These are phyloP conservation scores for Chelonus formosanus DNA, from an alignment of 2,888 invertebrate genomes.

Conservation along the genomic window DNA sequence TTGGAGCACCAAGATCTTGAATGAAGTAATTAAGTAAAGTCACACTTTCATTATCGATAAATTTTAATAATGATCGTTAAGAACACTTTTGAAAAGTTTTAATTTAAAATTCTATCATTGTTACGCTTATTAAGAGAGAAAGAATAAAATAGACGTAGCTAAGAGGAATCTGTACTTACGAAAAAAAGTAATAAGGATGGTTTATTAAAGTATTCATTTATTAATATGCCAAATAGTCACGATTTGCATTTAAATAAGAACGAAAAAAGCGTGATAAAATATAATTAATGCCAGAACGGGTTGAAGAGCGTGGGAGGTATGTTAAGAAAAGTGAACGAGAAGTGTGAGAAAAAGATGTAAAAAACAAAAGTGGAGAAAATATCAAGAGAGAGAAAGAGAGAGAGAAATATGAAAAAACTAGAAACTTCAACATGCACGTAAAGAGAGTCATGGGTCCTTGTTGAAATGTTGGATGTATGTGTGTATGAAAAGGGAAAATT, in stretches of 20 bases:
- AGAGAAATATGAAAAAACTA: constrained; percentile 23
- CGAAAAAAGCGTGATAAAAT: constrained; percentile 57
- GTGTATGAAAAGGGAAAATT: constrained; percentile 9
- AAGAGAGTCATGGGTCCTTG: constrained; percentile 29
- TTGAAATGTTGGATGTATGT: constrained; percentile 12
- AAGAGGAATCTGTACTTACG: not conserved
- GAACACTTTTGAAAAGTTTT: too few species aligned
- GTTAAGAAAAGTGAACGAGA: constrained; percentile 26
- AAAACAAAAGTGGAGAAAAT: constrained; percentile 22
- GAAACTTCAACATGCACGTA: constrained; percentile 11
- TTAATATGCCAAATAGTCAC: constrained; percentile 42
- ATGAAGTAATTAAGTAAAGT: too few species aligned
- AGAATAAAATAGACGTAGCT: constrained; percentile 7
- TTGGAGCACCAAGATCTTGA: too few species aligned
- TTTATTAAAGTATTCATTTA: constrained; percentile 40
- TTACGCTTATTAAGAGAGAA: not conserved
- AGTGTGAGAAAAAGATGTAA: constrained; percentile 14
- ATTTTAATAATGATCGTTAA: too few species aligned
- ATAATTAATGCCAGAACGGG: constrained; percentile 53
- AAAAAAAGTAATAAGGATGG: constrained; percentile 14
- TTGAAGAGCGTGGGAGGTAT: constrained; percentile 33
- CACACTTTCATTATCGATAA: too few species aligned
- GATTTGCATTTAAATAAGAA: constrained; percentile 61
- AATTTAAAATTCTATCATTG: too few species aligned
- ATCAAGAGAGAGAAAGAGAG: constrained; percentile 16